Evolutionary conservation across 2,888 invertebrate genomes (phyloP).

Genomic region (Dascillus cervinus): DNA sequence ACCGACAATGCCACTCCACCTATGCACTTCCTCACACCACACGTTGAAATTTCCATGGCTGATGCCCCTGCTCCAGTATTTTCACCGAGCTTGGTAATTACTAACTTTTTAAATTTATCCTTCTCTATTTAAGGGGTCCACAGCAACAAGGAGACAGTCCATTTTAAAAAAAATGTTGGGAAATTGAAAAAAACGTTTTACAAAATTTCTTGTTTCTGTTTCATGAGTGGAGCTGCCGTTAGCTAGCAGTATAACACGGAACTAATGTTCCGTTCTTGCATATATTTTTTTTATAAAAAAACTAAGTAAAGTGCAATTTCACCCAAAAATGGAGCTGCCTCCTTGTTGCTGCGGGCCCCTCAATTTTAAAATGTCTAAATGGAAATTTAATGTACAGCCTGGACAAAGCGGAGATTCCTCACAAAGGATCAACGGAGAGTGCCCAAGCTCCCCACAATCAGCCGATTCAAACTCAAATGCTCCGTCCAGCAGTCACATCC

Average conservation of each 20-base stretch:
- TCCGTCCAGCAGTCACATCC: conserved; percentile 60
- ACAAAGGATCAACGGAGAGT: conserved; percentile 58
- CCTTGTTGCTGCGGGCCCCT: no score
- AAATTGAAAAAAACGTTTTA: conserved; percentile 1
- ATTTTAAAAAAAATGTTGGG: no score
- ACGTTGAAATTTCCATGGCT: conserved; percentile 85
- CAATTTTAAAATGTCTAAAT: no score
- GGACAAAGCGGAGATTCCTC: conserved; percentile 37
- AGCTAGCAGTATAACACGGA: no score
- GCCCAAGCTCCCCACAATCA: conserved; percentile 72
- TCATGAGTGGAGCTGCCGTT: not conserved
- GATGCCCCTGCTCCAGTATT: conserved; percentile 65
- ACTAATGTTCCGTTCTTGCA: no score
- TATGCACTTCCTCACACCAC: conserved; percentile 86
- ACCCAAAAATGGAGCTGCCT: no score
- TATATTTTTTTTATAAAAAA: no score
- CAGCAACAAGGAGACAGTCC: no score
- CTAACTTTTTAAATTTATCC: no score
- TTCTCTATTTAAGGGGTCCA: no score
- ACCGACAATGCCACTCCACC: conserved; percentile 84
- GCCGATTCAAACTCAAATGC: conserved; percentile 69
- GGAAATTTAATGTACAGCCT: conserved; percentile 29
- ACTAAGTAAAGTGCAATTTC: no score
- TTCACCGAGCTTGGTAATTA: conserved; percentile 47
- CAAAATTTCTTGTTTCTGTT: not conserved